These are phyloP conservation scores for Geotrypetes seraphini DNA, from an alignment of 2,797 vertebrate genomes.

Conservation along the genomic window DNA sequence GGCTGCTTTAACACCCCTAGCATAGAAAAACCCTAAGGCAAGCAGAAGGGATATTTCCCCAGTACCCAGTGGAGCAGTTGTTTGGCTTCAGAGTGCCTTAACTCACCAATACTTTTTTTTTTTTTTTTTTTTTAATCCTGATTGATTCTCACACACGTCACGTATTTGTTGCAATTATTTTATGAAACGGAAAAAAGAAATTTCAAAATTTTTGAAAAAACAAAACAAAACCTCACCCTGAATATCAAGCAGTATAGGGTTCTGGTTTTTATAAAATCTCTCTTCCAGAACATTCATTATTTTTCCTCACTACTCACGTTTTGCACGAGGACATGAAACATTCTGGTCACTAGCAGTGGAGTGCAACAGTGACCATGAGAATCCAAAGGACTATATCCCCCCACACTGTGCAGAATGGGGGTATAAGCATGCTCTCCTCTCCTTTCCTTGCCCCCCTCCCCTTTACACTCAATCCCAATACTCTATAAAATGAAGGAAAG, in stretches of 20 bases:
- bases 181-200: too few relatives aligned
- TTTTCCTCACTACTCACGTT: conserved; percentile 24
- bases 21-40: conserved; percentile 77
- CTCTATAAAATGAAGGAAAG: conserved; percentile 49
- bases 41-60: conserved; percentile 5
- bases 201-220: conserved; percentile 39
- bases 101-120: conserved; percentile 41
- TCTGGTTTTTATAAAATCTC: conserved; percentile 38
- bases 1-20: conserved; percentile 95
- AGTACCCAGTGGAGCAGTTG: conserved; percentile 14
- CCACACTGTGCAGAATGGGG: too few relatives aligned
- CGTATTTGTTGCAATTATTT: too few relatives aligned
- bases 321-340: conserved; percentile 21
- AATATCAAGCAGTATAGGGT: too few relatives aligned
- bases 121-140: conserved; percentile 47
- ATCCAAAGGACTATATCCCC: too few relatives aligned
- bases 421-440: conserved; percentile 1
- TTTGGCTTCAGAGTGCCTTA: conserved; percentile 50
- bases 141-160: too few relatives aligned
- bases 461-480: conserved; percentile 19
- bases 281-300: conserved; percentile 28
- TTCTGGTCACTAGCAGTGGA: conserved; percentile 17
- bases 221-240: too few relatives aligned
- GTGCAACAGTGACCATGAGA: conserved; percentile 21
- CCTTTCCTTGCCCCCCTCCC: neutral